phyloP scores from a whole-genome alignment of 2,888 invertebrate species.

The Mesorhabditis sp. region DNA sequence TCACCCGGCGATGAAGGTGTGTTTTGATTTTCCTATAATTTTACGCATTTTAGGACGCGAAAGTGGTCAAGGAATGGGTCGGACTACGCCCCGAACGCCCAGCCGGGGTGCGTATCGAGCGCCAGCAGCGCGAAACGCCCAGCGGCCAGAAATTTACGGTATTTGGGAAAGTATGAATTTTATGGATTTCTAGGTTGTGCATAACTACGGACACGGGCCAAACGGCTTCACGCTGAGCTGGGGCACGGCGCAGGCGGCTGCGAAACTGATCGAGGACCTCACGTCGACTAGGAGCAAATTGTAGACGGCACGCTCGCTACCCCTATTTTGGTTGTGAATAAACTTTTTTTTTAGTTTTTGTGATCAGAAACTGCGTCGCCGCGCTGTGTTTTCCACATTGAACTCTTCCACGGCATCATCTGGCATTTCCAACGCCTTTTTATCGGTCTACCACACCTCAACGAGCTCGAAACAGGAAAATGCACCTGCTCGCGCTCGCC shows the following conservation, averaged over 20 bases:
- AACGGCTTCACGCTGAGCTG: conserved; percentile 47
- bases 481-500: too few species aligned
- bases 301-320: too few species aligned
- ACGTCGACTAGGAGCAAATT: too few species aligned
- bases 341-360: too few species aligned
- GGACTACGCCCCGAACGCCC: conserved; percentile 38
- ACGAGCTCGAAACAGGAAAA: too few species aligned
- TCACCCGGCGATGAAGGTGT: conserved; percentile 42
- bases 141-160: conserved; percentile 23
- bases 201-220: conserved; percentile 45
- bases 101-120: conserved; percentile 30
- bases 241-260: conserved; percentile 39
- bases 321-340: too few species aligned
- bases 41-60: conserved; percentile 26
- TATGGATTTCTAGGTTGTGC: conserved; percentile 33
- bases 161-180: conserved; percentile 5
- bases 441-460: too few species aligned
- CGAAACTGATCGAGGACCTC: conserved; percentile 10
- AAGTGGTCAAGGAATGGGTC: conserved; percentile 42
- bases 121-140: conserved; percentile 10
- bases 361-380: too few species aligned
- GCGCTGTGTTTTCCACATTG: too few species aligned
- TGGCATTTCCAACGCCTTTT: too few species aligned
- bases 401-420: too few species aligned
- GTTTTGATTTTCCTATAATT: neutral